These are phyloP conservation scores for Zaprionus camerounensis DNA, from an alignment of 1,140 invertebrate genomes.

Conservation along the genomic window DNA sequence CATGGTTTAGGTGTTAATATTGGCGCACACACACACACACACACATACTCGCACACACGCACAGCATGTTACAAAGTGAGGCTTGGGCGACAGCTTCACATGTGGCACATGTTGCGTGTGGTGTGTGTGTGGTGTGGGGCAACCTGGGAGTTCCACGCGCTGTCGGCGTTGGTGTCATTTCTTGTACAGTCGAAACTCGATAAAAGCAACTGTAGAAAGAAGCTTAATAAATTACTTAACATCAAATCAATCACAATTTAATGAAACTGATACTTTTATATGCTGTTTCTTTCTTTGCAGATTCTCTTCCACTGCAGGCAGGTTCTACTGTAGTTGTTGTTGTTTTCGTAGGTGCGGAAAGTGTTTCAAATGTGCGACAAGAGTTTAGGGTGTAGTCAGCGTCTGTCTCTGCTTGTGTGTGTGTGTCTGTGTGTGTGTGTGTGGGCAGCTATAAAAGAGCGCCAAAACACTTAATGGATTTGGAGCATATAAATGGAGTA, in stretches of 20 bases:
- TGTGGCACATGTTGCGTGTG: slow-evolving; percentile 32
- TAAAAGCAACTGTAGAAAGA: neutral
- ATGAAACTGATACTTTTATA: neutral
- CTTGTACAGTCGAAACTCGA: slow-evolving; percentile 9
- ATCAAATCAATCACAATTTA: neutral
- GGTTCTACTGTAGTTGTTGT: slow-evolving; percentile 21
- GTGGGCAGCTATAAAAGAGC: slow-evolving; percentile 74
- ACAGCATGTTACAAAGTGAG: slow-evolving; percentile 41
- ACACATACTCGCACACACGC: slow-evolving; percentile 1
- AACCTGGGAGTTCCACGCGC: slow-evolving; percentile 73
- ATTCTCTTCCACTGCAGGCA: neutral
- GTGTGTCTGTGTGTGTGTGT: slow-evolving; percentile 38
- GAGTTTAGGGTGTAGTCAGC: slow-evolving; percentile 74
- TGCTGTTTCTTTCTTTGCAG: neutral
- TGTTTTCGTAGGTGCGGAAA: slow-evolving; percentile 76
- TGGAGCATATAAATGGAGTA: slow-evolving; percentile 78
- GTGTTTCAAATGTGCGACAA: slow-evolving; percentile 64
- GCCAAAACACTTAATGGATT: slow-evolving; percentile 79
- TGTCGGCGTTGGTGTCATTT: slow-evolving; percentile 63
- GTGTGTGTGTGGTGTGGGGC: slow-evolving; percentile 20
- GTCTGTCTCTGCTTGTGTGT: slow-evolving; percentile 4
- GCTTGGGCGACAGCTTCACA: slow-evolving; percentile 36
- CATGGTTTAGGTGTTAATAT: slow-evolving; percentile 50
- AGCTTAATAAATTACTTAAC: neutral
- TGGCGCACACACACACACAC: slow-evolving; percentile 32